phyloP scores from a whole-genome alignment of 2,888 invertebrate genomes.

The Endomychus coccineus region DNA sequence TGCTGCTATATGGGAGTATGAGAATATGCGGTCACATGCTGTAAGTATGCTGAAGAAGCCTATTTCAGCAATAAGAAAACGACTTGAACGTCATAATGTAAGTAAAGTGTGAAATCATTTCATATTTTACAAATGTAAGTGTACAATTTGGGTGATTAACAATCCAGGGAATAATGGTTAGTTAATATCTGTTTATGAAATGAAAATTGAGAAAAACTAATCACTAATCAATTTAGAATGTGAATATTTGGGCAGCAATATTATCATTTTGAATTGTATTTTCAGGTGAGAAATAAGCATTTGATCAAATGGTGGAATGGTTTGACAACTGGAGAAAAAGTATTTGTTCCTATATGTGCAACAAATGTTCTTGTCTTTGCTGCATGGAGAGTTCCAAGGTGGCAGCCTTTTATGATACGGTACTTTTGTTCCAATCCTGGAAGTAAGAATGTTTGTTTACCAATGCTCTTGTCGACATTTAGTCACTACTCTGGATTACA shows the following conservation, averaged over 20 bases:
- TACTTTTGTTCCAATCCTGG: conserved; percentile 82
- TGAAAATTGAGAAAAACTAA: no score
- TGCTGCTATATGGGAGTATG: conserved; percentile 85
- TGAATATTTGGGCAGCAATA: no score
- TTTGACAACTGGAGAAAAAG: conserved; percentile 64
- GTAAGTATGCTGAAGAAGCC: conserved; percentile 48
- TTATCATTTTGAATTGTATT: no score
- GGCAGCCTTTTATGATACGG: conserved; percentile 67
- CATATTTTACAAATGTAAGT: no score
- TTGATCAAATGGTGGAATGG: conserved; percentile 63
- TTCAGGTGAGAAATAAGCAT: no score
- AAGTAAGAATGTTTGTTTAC: conserved; percentile 67
- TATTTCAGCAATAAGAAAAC: conserved; percentile 45
- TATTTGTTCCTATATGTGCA: conserved; percentile 73
- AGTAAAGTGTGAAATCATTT: no score
- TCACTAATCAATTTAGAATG: no score
- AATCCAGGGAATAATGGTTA: no score
- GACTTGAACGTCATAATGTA: neutral
- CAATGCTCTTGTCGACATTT: conserved; percentile 91
- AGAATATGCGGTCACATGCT: conserved; percentile 55
- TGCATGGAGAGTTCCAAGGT: conserved; percentile 69
- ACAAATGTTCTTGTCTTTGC: conserved; percentile 72
- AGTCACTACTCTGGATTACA: conserved; percentile 86
- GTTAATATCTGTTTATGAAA: no score
- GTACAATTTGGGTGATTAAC: no score